Conservation (phyloP, 2,888 invertebrate species). For the Drosophila pegasa region DNA sequence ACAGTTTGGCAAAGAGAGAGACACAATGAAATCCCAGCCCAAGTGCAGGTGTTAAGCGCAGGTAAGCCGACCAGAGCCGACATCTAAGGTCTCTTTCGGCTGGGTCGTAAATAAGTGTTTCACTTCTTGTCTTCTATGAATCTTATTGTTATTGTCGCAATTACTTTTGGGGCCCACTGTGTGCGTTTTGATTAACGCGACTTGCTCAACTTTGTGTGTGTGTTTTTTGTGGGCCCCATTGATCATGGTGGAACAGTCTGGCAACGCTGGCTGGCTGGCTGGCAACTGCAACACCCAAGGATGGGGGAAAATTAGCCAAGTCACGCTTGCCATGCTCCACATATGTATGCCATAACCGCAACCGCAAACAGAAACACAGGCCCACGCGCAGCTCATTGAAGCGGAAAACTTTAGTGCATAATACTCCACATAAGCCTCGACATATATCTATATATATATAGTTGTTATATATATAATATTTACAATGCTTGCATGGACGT, state of each 20-base stretch:
- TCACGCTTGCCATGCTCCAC: conserved; percentile 64
- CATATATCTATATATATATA: conserved; percentile 26
- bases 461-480: neutral
- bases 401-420: conserved; percentile 66
- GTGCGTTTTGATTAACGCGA: conserved; percentile 11
- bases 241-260: conserved; percentile 23
- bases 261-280: conserved; percentile 44
- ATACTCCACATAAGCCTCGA: conserved; percentile 33
- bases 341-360: conserved; percentile 53
- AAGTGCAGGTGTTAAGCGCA: conserved; percentile 43
- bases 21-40: neutral
- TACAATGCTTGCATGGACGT: conserved; percentile 1
- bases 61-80: conserved; percentile 13
- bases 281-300: conserved; percentile 40
- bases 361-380: neutral
- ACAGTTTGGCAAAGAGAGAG: conserved; percentile 35
- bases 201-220: conserved; percentile 15
- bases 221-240: conserved; percentile 8
- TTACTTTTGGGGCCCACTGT: conserved; percentile 17
- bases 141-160: conserved; percentile 22
- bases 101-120: conserved; percentile 60
- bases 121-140: conserved; percentile 17
- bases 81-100: conserved; percentile 11
- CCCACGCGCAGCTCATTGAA: conserved; percentile 34
- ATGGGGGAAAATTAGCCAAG: conserved; percentile 55